Base-by-base conservation (phyloP, 2,113 vertebrate species). In the Podiceps cristatus region DNA sequence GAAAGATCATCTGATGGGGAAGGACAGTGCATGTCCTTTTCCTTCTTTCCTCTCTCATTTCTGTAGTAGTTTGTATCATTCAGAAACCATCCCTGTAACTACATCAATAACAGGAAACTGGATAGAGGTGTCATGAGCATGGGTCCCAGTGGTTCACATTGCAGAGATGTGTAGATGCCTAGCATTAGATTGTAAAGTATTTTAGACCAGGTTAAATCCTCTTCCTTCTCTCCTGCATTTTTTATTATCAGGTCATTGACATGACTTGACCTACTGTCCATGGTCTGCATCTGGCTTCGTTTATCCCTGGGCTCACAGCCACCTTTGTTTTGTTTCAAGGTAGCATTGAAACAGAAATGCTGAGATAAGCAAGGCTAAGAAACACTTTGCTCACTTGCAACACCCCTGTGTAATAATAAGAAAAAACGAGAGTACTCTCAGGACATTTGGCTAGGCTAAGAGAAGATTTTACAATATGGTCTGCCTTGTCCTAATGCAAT, bases 291-390 rank as follows among this genome's bases (percentile, higher is more conserved):
- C 0, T 86, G 64, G 23, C 9, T 77, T 75, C 5, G 2, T 78
- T 88, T 92, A 86, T 63, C 52, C 60, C 68, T 86, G 92, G 88
- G 90, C 95, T 84, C 40, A 89, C 17, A 91, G 91, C 86, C 93
- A 87, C 60, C 31, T 97, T 96, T 94, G 62, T 90, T 87, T 74
- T 53, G 11, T 81, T 91, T 95, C 91, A 96, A 91, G 93, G 76
- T 89, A 94, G 10, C 17, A n/a, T 2, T 68, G 76, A 52, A 84
- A 78, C 8, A 87, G 52, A 92, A 91, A 75, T 53, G 2, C 49
- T 89, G 80, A 91, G 52, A n/a, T 50, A 91, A 90, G 40, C 58
- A 85, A 20, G 13, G 14, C n/a, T 81, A 45, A 84, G 47, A 83
- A 92, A 45, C 24, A 50, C 13, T 58, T 91, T 74, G 1, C 10